Conservation (phyloP, 2,113 vertebrate species). For the Echinops telfairi region DNA sequence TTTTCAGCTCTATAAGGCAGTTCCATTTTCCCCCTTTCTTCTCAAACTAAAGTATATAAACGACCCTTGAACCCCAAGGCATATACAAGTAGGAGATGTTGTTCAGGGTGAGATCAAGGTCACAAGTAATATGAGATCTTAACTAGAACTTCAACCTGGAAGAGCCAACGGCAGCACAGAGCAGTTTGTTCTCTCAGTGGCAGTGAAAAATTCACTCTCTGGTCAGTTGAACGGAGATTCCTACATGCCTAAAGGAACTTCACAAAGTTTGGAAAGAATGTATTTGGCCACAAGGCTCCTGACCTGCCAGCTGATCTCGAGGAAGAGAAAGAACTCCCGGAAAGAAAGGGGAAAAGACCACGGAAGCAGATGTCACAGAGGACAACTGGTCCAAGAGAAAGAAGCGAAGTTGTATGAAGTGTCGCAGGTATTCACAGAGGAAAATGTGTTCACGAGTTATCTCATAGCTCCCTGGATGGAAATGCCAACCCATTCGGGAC, state of each 20-base stretch:
- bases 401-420: background rate
- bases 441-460: background rate
- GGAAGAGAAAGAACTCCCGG: constrained; percentile 65
- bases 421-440: constrained; percentile 3
- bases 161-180: constrained; percentile 59
- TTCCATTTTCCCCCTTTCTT: background rate
- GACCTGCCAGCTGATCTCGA: constrained; percentile 64
- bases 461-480: background rate
- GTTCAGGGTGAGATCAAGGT: constrained; percentile 74
- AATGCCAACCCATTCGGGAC: background rate
- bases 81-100: constrained; percentile 17
- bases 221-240: constrained; percentile 59
- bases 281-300: constrained; percentile 59
- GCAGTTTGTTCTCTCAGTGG: constrained; percentile 71
- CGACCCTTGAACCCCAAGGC: constrained; percentile 21
- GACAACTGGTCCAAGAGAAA: constrained; percentile 32
- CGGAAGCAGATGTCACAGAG: constrained; percentile 61
- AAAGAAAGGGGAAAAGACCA: constrained; percentile 27
- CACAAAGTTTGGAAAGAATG: constrained; percentile 72
- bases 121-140: constrained; percentile 67
- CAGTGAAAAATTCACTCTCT: background rate
- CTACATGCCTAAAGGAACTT: constrained; percentile 67
- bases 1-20: constrained; percentile 36
- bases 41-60: constrained; percentile 31
- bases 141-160: constrained; percentile 66